A percentile compares a stretch with the other conserved stretches of the same genome.
These are phyloP conservation scores for Poecilia gillii DNA, from an alignment of 2,797 vertebrate species.

Conservation along the genomic window DNA sequence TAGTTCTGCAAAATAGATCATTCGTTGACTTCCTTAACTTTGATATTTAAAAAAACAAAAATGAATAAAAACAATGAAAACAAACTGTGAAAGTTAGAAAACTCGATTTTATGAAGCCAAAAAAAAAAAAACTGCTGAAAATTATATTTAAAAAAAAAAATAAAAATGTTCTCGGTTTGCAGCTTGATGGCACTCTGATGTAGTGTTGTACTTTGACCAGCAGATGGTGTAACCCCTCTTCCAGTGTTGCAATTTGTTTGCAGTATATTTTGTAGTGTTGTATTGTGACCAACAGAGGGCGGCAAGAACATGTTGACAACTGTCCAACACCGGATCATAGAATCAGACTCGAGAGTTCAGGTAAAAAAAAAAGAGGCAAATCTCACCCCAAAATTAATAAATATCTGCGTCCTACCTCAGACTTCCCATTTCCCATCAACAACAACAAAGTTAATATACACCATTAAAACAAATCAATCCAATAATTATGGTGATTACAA, in stretches of 20 bases:
- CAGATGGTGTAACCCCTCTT: background rate
- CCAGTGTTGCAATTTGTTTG: background rate
- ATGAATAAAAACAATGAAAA: background rate
- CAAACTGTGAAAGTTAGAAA: background rate
- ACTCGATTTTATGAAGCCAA: background rate
- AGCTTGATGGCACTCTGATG: background rate
- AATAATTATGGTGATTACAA: background rate
- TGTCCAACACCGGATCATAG: background rate
- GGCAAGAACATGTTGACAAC: constrained; percentile 70
- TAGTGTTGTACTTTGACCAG: background rate
- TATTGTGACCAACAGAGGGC: constrained; percentile 84
- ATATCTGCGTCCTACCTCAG: background rate
- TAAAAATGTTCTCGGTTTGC: background rate
- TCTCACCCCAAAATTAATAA: background rate
- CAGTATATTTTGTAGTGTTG: constrained; percentile 31
- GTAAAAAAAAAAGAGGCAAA: background rate
- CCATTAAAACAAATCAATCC: constrained; percentile 20
- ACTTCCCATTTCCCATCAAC: background rate
- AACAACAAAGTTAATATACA: background rate
- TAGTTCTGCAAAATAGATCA: background rate
- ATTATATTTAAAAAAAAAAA: background rate
- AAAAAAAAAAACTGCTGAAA: background rate
- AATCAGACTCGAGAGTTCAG: background rate
- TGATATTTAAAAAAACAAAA: background rate
- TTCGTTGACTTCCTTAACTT: background rate